phyloP scores from a whole-genome alignment of 2,888 invertebrate species.

The Drosophila planitibia region DNA sequence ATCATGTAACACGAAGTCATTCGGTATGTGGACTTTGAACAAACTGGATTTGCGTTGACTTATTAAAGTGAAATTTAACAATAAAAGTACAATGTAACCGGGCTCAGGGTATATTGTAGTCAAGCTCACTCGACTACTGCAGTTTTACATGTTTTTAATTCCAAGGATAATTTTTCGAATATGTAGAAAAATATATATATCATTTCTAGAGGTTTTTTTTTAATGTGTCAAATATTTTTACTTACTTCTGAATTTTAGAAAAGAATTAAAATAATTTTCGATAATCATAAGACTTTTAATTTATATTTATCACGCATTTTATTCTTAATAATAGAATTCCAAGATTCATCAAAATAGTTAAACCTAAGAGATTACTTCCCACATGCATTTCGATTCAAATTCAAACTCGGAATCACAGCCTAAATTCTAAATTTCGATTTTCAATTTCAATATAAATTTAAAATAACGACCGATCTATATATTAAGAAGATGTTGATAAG shows the following conservation, averaged over 20 bases:
- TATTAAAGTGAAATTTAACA: not conserved
- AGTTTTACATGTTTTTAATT: not conserved
- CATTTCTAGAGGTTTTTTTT: not conserved
- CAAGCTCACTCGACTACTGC: not conserved
- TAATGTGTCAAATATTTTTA: not conserved
- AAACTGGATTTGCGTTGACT: not conserved
- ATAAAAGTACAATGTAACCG: too few relatives aligned
- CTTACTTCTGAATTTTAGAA: not conserved
- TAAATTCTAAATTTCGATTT: not conserved
- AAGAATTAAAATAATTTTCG: not conserved
- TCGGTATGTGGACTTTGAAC: not conserved
- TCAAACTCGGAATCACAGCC: not conserved
- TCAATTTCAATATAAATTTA: not conserved
- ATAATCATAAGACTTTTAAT: not conserved
- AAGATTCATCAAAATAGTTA: too few relatives aligned
- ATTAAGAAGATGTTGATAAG: not conserved
- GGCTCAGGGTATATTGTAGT: not conserved
- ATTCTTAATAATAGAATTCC: too few relatives aligned
- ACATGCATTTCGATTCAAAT: not conserved
- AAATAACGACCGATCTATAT: not conserved
- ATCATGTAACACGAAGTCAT: not conserved
- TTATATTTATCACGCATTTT: not conserved
- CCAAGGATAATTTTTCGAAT: accelerated
- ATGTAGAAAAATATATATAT: not conserved
- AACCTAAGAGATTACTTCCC: accelerated